Base-by-base conservation (phyloP, 2,797 vertebrate genomes). In the Netta rufina region DNA sequence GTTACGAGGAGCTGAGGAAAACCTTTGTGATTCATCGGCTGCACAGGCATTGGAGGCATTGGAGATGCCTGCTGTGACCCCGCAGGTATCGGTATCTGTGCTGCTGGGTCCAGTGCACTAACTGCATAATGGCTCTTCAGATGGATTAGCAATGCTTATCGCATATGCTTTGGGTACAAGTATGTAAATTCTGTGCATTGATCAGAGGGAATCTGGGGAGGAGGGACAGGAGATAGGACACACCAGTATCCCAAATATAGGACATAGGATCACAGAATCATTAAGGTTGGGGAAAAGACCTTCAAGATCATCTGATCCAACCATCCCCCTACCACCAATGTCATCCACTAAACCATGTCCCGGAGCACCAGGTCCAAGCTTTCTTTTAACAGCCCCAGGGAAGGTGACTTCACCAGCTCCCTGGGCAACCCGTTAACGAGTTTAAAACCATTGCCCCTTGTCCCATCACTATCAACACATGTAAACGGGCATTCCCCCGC, bases 21-120 rank as follows among this genome's bases (percentile, higher is more conserved):
- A 49, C 30, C 81, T 43, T 45, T 82, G 33, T 12, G 30, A 25
- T 91, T 78, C 69, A 54, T 67, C n/a, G 14, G 32, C 47, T 33
- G 58, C 0, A 0, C 4, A 33, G 74, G 64, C 70, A 57, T 13
- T 0, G 14, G 62, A 33, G 74, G 64, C 70, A 57, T 16, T 0
- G 14, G 62, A 33, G 67, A 1, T 33, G 24, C 69, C 64, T 28
- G 38, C 73, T 75, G 77, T 1, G 17, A 30, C 10, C 1, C 58
- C 8, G 13, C 30, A 24, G 76, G 67, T 66, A 49, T 18, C 24
- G 1, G 24, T 24, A 3, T 45, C 36, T 51, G 21, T 77, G 88
- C 67, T 0, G 0, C 60, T 76, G 87, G 49, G 33, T 27, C 49
- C 43, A 18, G 5, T 27, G 27, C 33, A 21, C 61, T 81, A 45